phyloP scores from a whole-genome alignment of 2,888 invertebrate genomes.

The Apotomis betuletana region DNA sequence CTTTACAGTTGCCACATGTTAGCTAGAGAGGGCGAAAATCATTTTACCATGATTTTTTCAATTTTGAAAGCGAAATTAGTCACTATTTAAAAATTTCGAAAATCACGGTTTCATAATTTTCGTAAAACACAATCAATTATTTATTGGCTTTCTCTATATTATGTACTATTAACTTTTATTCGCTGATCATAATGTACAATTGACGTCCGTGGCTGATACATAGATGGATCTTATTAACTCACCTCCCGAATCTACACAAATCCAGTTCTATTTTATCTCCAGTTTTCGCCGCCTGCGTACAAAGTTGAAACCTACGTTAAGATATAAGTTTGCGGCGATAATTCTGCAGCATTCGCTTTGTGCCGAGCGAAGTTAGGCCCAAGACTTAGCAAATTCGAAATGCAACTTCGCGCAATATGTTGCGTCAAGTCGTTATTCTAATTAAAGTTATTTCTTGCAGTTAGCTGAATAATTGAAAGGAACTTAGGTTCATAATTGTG shows the following conservation, averaged over 20 bases:
- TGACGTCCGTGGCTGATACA: background rate
- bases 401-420: background rate
- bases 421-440: background rate
- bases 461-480: background rate
- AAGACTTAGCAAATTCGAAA: background rate
- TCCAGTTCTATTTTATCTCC: slow-evolving; percentile 2
- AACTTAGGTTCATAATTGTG: background rate
- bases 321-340: slow-evolving; percentile 37
- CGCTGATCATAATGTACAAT: too few species aligned
- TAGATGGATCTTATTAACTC: too few species aligned
- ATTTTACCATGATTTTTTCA: too few species aligned
- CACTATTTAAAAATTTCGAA: too few species aligned
- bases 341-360: slow-evolving; percentile 32
- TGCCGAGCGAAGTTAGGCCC: background rate
- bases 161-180: too few species aligned
- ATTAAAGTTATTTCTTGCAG: background rate
- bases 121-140: too few species aligned
- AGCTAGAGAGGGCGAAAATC: too few species aligned
- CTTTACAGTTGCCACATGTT: too few species aligned
- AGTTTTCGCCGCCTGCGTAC: slow-evolving; percentile 23
- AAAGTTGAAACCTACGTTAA: slow-evolving; percentile 37
- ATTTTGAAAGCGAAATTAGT: too few species aligned
- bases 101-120: too few species aligned
- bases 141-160: too few species aligned
- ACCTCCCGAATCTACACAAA: slow-evolving; percentile 8